Evolutionary conservation across 2,113 vertebrate species (phyloP).

Genomic region (Pterocles orientalis): DNA sequence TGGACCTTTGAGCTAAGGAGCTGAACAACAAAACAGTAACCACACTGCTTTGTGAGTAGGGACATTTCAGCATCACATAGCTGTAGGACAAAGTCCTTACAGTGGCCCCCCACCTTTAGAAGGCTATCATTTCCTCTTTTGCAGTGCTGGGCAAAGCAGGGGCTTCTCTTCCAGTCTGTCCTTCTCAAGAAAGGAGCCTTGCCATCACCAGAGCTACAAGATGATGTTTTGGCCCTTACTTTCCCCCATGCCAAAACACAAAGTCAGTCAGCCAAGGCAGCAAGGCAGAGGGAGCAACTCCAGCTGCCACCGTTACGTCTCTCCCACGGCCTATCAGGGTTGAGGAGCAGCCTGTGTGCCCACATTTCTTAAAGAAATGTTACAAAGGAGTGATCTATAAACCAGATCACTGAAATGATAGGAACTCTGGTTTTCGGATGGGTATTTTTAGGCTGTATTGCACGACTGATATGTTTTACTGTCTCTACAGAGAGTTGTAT

Average conservation of each 20-base stretch:
- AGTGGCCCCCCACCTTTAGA: neutral
- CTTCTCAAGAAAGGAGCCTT: neutral
- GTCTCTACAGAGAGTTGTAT: neutral
- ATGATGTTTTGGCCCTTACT: neutral
- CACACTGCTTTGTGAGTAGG: neutral
- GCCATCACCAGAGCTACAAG: accelerated
- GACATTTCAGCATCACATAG: accelerated
- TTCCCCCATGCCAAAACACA: neutral
- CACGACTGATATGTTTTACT: neutral
- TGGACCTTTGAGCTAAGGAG: neutral
- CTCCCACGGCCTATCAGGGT: neutral
- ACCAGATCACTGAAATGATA: neutral
- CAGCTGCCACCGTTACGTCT: neutral
- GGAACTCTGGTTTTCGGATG: neutral
- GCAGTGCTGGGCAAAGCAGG: neutral
- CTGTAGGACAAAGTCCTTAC: neutral
- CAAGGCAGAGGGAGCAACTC: neutral
- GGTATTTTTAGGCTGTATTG: neutral
- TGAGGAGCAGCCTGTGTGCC: neutral
- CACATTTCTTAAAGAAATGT: neutral
- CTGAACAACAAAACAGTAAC: neutral
- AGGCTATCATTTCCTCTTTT: neutral
- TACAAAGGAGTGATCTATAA: neutral
- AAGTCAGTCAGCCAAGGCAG: neutral
- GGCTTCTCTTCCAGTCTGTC: neutral